A percentile compares a stretch with the other conserved stretches of the same genome.
These are phyloP conservation scores for Disparrhopalites patrizii DNA, from an alignment of 2,888 invertebrate species.

Conservation along the genomic window DNA sequence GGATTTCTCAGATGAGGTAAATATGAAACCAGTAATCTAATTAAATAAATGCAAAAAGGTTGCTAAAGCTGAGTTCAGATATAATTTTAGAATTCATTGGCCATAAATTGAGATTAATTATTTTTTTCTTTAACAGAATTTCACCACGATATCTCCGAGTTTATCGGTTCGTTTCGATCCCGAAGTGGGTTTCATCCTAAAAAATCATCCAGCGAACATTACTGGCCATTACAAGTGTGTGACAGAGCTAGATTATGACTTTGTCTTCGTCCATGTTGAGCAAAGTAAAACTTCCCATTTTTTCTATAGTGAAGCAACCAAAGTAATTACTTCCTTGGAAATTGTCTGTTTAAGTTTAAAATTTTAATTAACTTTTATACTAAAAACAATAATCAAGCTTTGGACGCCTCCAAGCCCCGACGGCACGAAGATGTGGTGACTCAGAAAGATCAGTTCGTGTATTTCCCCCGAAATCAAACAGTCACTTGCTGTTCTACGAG, in stretches of 20 bases:
- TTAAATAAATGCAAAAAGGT: too few species aligned
- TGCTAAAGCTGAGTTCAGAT: too few species aligned
- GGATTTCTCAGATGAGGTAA: not conserved
- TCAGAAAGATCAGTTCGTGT: too few species aligned
- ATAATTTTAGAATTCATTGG: too few species aligned
- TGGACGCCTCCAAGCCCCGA: not conserved
- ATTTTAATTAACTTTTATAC: too few species aligned
- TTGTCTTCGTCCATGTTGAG: not conserved
- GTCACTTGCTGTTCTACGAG: not conserved
- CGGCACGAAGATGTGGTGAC: too few species aligned
- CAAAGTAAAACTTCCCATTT: not conserved
- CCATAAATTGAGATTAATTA: not conserved
- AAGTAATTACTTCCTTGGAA: too few species aligned
- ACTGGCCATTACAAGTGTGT: not conserved
- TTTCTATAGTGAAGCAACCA: not conserved
- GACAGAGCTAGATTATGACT: not conserved
- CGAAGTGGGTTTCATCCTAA: not conserved
- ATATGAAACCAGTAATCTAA: too few species aligned
- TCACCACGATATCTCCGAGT: not conserved
- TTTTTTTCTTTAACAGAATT: slow-evolving; percentile 2
- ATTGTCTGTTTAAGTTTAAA: too few species aligned
- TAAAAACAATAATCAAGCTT: not conserved
- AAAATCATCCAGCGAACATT: not conserved
- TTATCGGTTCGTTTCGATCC: not conserved
- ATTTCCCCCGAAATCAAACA: too few species aligned